Evolutionary conservation across 2,888 invertebrate species (phyloP), one percentile per base, ranked within the genome.

Genomic region (Megalurothrips usitatus): DNA sequence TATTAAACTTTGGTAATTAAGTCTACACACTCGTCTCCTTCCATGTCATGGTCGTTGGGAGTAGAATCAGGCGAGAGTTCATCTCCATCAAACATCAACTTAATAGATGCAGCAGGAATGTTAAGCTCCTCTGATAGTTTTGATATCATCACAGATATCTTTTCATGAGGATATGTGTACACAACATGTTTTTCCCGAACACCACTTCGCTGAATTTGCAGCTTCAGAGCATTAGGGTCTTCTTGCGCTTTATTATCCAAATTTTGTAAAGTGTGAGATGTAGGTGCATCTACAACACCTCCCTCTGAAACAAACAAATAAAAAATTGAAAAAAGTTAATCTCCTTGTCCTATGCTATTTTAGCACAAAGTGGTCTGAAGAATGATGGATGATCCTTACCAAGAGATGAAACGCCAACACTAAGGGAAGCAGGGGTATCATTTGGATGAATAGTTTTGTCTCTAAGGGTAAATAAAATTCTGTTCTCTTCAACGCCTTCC

Each of bases 121-220:
- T 75, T 75, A 23, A 75, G 26, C 12, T 75, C 68, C 68, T 75
- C 68, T 23, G 68, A 75, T 75, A 75, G 26, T 75, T 75, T 75
- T 26, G 68, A 75, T 26, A 75, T 75, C 68, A 75, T n/a, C 9
- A 75, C 68, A 75, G 68, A 75, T 26, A 75, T 75, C 68, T 75
- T 75, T 75, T 75, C 68, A 26, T 75, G 68, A 26, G 68, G 68
- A 75, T 75, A 75, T 10, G 26, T 26, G 26, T 10, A 75, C 12
- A 75, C 68, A 23, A 26, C 26, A 75, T 75, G 68, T 26, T 75
- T 75, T 12, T 75, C 68, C 26, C 26, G n/a, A n/a, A 75, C 26
- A 0, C 68, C 68, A 23, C 26, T 75, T 26, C 68, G 1, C 68
- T 75, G 68, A 26, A 75, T 26, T 9, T 23, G 26, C 6, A 75